Percentiles rank a stretch among this genome's conserved stretches.
These are phyloP conservation scores for Leucoraja erinaceus DNA, from an alignment of 2,113 vertebrate species.

Conservation along the genomic window DNA sequence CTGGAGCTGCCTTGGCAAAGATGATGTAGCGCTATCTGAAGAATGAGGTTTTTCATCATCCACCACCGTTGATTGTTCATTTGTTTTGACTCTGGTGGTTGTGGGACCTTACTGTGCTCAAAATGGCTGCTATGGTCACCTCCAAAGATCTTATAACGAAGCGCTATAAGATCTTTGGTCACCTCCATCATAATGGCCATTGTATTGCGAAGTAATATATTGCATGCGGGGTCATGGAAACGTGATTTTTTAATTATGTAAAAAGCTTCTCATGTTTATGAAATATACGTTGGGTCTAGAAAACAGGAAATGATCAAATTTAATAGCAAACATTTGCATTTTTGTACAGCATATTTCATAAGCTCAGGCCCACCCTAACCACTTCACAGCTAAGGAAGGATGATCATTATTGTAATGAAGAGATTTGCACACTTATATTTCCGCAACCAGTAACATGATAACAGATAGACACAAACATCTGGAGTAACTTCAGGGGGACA, in stretches of 20 bases:
- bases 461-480: no score
- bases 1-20: background rate
- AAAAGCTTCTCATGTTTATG: background rate
- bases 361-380: background rate
- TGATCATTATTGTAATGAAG: no score
- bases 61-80: background rate
- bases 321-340: no score
- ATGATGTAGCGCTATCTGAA: background rate
- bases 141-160: no score
- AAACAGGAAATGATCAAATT: background rate
- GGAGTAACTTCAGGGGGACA: no score
- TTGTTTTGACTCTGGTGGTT: background rate
- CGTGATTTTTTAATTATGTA: background rate
- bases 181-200: background rate
- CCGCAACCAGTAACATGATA: no score
- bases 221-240: background rate
- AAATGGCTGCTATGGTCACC: background rate
- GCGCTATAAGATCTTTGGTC: no score
- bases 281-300: no score
- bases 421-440: no score
- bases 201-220: background rate
- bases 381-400: no score
- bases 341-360: background rate
- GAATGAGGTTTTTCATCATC: background rate
- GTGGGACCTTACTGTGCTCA: slow-evolving; percentile 6